Evolutionary conservation across 2,797 vertebrate genomes (phyloP), one percentile per base, ranked within the genome.

Genomic region (Leptoclinus maculatus): DNA sequence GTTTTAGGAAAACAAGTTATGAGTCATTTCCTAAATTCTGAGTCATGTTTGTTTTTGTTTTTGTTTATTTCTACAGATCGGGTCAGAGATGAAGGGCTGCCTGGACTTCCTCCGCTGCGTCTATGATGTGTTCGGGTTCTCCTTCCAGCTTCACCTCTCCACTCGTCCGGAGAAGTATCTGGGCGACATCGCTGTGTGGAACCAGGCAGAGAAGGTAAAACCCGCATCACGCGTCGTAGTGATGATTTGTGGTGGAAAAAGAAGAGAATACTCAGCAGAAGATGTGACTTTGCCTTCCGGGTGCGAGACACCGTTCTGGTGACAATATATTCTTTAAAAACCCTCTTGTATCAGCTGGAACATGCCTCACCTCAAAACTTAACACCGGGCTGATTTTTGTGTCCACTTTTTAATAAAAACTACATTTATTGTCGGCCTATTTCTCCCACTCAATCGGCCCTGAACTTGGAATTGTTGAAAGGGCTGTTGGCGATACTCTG

Each of bases 101-200:
- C 93, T 99, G 82, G 94, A 97, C 83, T 98, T 99, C 93, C 87
- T 99, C 66, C 96, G 96, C 70, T 96, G 96, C 3, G 95, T 99
- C 51, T 99, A 99, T 63, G 76, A 95, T 16, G 93, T 97, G 1
- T 97, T 99, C 59, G 97, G 97, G 56, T 98, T 99, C 85, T 96
- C 97, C 72, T 99, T 99, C 92, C 97, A 99, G 92, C 93, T 99
- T 17, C 83, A 96, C 83, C 96, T 99, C 70, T 99, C 98, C 57
- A 99, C 97, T 4, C 96, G 97, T 59, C 97, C 98, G 2, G 96
- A 97, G 65, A 96, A 96, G 80, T 99, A 95, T 67, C 92, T 99
- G 25, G 98, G 98, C 21, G 96, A 99, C 69, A 77, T 94, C 6
- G 89, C 94, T 9, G 87, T 97, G 47, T 99, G 98, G 98, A 91